Evolutionary conservation across 2,113 vertebrate species (phyloP).

Genomic region (Oryzias curvinotus): DNA sequence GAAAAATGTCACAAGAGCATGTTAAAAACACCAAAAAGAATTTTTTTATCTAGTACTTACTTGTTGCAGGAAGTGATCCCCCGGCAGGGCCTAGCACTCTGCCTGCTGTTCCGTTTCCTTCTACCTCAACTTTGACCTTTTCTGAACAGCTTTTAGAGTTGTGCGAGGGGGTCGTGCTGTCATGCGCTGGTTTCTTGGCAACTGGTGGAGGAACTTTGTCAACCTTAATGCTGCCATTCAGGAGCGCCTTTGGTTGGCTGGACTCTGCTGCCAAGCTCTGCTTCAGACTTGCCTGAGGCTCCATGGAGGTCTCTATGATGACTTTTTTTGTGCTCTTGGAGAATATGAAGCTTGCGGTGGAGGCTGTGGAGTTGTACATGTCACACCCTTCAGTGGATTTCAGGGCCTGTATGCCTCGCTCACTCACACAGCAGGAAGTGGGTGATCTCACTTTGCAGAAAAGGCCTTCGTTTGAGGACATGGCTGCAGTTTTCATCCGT

Average conservation of each 20-base stretch:
- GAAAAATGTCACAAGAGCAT: no score
- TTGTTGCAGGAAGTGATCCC: conserved; percentile 50
- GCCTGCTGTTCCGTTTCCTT: conserved; percentile 53
- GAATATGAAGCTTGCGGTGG: conserved; percentile 95
- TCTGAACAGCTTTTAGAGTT: conserved; percentile 19
- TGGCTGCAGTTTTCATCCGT: conserved; percentile 84
- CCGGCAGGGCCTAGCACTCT: conserved; percentile 49
- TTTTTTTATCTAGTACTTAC: conserved; percentile 53
- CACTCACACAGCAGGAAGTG: conserved; percentile 16
- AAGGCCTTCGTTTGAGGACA: conserved; percentile 69
- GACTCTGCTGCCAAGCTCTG: conserved; percentile 87
- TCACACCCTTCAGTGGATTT: conserved; percentile 69
- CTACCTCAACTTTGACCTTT: conserved; percentile 31
- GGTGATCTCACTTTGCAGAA: conserved; percentile 47
- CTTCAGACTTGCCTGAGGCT: conserved; percentile 82
- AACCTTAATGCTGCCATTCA: conserved; percentile 71
- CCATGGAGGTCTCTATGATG: conserved; percentile 82
- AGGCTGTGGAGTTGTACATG: conserved; percentile 81
- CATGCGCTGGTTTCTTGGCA: conserved; percentile 85
- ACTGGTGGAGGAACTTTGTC: conserved; percentile 90
- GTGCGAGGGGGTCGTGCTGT: conserved; percentile 44
- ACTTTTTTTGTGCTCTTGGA: conserved; percentile 88
- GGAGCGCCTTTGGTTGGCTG: conserved; percentile 69
- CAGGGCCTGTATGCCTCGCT: conserved; percentile 29
- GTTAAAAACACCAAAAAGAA: no score